Conservation (phyloP, 2,888 invertebrate species). For the Zele albiditarsus region DNA sequence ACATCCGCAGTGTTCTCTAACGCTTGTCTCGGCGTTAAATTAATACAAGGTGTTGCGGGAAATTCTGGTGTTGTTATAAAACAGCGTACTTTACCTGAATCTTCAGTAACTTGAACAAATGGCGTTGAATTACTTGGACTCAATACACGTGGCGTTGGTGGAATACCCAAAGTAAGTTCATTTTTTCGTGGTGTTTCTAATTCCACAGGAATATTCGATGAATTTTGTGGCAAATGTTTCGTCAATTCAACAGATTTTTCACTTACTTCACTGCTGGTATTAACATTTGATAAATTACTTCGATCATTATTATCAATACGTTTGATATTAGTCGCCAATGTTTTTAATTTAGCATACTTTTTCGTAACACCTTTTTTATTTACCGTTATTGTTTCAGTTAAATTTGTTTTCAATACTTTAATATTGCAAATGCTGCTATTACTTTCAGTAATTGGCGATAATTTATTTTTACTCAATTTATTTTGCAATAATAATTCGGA, state of each 20-base stretch:
- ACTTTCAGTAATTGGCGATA: not conserved
- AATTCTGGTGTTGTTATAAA: slow-evolving; percentile 67
- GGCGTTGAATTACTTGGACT: slow-evolving; percentile 63
- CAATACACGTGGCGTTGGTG: slow-evolving; percentile 66
- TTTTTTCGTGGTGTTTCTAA: slow-evolving; percentile 67
- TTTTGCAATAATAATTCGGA: not conserved
- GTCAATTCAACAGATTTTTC: slow-evolving; percentile 51
- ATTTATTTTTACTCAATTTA: not conserved
- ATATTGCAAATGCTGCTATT: not conserved
- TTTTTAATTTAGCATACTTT: slow-evolving; percentile 64
- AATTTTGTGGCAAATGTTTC: slow-evolving; percentile 44
- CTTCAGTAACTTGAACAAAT: slow-evolving; percentile 56
- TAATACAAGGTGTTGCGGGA: slow-evolving; percentile 67
- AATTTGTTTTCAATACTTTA: slow-evolving; percentile 14
- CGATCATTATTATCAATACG: slow-evolving; percentile 39
- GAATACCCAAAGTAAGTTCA: slow-evolving; percentile 57
- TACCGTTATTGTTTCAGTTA: slow-evolving; percentile 6
- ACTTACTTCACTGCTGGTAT: slow-evolving; percentile 33
- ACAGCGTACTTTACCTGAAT: slow-evolving; percentile 60
- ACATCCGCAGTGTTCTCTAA: slow-evolving; percentile 52
- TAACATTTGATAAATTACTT: slow-evolving; percentile 12
- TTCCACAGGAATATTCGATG: slow-evolving; percentile 43
- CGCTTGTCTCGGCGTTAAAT: slow-evolving; percentile 61
- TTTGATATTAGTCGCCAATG: slow-evolving; percentile 60
- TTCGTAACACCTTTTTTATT: slow-evolving; percentile 56